Conservation (phyloP, 2,888 invertebrate genomes). For the Aradus depressus region DNA sequence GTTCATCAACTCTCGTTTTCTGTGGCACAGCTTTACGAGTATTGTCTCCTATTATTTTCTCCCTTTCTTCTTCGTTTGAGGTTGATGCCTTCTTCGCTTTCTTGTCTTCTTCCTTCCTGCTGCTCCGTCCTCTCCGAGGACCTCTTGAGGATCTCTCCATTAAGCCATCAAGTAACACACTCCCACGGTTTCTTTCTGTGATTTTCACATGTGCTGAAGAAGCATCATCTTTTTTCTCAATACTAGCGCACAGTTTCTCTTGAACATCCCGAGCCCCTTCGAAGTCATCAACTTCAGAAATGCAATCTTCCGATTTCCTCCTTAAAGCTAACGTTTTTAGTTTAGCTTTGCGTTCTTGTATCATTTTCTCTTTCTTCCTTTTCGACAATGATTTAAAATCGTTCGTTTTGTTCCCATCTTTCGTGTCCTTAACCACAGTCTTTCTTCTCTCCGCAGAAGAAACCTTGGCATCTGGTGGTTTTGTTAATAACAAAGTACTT, state of each 20-base stretch:
- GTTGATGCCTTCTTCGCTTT: neutral
- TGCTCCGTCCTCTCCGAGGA: neutral
- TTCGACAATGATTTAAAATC: slow-evolving; percentile 1
- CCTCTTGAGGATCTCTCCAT: neutral
- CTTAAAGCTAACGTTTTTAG: slow-evolving; percentile 4
- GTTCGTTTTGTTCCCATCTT: slow-evolving; percentile 3
- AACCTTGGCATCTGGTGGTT: slow-evolving; percentile 9
- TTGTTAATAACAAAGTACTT: slow-evolving; percentile 6
- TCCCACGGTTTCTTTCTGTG: slow-evolving; percentile 10
- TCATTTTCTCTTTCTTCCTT: neutral
- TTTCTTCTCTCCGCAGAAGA: neutral
- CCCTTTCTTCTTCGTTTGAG: neutral
- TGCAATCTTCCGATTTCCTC: neutral
- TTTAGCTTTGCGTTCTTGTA: slow-evolving; percentile 5
- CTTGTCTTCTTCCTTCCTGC: neutral
- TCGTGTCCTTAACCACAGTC: neutral
- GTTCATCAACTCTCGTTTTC: too few species aligned
- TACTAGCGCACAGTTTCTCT: neutral
- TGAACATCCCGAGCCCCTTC: neutral
- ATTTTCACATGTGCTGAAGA: slow-evolving; percentile 3
- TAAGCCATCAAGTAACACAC: slow-evolving; percentile 9
- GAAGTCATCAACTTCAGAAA: neutral
- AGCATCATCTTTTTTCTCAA: neutral
- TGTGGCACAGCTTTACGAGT: too few species aligned
- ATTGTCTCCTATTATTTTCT: too few species aligned